Percentiles rank a stretch among this genome's conserved stretches.
Conservation (phyloP, 2,797 vertebrate genomes). For the Hafferia zeledoni region DNA sequence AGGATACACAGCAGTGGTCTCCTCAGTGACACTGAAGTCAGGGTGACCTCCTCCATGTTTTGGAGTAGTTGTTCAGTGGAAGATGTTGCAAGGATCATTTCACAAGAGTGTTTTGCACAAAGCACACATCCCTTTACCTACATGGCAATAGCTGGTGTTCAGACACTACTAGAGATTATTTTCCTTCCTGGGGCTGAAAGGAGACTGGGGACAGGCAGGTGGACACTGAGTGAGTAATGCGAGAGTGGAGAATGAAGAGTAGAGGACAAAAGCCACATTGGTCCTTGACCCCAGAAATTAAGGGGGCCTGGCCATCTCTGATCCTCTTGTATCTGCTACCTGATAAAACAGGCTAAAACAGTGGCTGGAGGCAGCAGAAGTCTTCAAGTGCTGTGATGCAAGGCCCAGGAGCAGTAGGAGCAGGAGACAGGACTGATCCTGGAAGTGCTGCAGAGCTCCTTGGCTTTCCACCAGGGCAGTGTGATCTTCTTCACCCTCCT, state of each 20-base stretch:
- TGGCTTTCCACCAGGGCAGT: rapidly evolving
- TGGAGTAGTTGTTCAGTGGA: background rate
- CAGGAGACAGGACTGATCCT: background rate
- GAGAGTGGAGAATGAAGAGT: background rate
- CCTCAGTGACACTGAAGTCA: background rate
- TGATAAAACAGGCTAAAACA: background rate
- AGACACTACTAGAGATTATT: background rate
- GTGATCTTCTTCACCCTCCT: background rate
- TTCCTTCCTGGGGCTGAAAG: background rate
- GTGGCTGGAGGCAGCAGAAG: background rate
- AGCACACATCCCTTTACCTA: background rate
- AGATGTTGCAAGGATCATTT: background rate
- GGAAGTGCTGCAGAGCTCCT: background rate
- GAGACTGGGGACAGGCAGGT: background rate
- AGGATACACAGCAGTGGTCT: background rate
- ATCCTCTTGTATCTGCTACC: background rate
- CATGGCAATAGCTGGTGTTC: background rate
- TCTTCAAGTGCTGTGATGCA: background rate
- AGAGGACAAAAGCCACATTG: background rate
- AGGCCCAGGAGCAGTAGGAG: background rate
- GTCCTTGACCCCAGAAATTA: background rate
- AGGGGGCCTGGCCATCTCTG: background rate
- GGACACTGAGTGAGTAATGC: background rate
- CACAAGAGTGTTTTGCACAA: background rate
- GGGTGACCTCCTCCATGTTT: background rate